Base-by-base conservation (phyloP, 2,113 vertebrate genomes). In the Ivindomyrus marchei region DNA sequence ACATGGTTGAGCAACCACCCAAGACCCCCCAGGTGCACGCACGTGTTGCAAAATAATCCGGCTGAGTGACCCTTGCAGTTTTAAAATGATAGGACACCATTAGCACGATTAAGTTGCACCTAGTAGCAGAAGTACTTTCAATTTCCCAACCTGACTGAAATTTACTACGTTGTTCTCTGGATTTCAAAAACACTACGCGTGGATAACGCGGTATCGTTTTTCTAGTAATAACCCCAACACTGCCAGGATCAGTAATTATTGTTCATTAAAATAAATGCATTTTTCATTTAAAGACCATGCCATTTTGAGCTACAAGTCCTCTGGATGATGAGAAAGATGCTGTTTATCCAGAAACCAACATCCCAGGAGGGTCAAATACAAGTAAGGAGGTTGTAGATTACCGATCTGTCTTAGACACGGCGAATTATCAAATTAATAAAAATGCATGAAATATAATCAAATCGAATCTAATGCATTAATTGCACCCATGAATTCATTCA, bases 391-490 rank as follows among this genome's bases (percentile, higher is more conserved):
- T 89, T 88, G 89, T 24, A 31, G 88, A 85, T 56, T 85, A 85
- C 36, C 19, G 17, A 46, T 85, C 83, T 92, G 92, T 91, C 91
- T 91, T 91, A 93, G 91, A 92, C 90, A 92, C 90, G 88, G 52
- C 46, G 90, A 85, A 58, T 86, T 53, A 4, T 36, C 10, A 24
- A 56, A 87, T 36, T 17, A 24, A 9, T 46, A 39, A 58, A 17
- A 92, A 85, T 89, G 77, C 27, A 90, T 62, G 15, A 77, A 90
- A 91, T 21, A 27, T 39, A 74, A 50, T 13, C 21, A 85, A 31
- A 83, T 45, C 17, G 39, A 11, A 24, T 21, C 42, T 8, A 45
- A 83, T 24, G 15, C 31, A 83, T 83, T 83, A 45, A 83, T 83
- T 83, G 31, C 74, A 42, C n/a, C 24, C 62, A 31, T 31, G 10